Evolutionary conservation across 1,140 invertebrate species (phyloP).

Genomic region (Scylla paramamosain): DNA sequence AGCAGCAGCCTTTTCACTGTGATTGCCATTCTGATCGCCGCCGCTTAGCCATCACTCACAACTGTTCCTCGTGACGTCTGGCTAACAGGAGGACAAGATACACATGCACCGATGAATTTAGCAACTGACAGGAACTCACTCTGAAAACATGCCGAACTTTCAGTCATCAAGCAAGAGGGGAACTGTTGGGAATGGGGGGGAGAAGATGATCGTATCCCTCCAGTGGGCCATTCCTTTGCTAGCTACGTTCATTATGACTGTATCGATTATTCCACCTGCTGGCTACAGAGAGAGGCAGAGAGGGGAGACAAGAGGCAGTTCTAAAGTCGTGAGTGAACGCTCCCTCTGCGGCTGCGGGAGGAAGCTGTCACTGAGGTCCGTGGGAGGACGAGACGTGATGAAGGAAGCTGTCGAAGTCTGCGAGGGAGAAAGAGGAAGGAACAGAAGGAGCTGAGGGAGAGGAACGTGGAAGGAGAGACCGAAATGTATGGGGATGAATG

Average conservation of each 20-base stretch:
- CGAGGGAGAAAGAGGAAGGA: slow-evolving; percentile 27
- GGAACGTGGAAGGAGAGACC: background rate
- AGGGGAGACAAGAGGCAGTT: background rate
- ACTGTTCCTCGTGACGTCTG: background rate
- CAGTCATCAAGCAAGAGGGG: background rate
- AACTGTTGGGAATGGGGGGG: background rate
- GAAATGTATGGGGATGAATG: background rate
- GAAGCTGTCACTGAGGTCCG: background rate
- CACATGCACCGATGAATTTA: background rate
- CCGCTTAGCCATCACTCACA: background rate
- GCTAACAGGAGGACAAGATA: background rate
- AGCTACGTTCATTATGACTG: too few relatives aligned
- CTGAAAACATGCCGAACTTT: background rate
- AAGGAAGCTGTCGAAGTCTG: background rate
- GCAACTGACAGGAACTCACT: background rate
- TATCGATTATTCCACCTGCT: too few relatives aligned
- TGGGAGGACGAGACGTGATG: background rate
- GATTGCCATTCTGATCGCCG: background rate
- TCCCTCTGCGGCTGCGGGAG: background rate
- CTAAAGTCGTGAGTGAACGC: too few relatives aligned
- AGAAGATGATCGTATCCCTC: background rate
- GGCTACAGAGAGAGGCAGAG: background rate
- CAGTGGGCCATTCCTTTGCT: background rate
- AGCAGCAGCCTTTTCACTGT: background rate
- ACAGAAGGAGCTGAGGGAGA: background rate